A percentile compares a stretch with the other conserved stretches of the same genome.
Evolutionary conservation across 1,140 invertebrate species (phyloP).

Genomic region (Drosophila eugracilis): DNA sequence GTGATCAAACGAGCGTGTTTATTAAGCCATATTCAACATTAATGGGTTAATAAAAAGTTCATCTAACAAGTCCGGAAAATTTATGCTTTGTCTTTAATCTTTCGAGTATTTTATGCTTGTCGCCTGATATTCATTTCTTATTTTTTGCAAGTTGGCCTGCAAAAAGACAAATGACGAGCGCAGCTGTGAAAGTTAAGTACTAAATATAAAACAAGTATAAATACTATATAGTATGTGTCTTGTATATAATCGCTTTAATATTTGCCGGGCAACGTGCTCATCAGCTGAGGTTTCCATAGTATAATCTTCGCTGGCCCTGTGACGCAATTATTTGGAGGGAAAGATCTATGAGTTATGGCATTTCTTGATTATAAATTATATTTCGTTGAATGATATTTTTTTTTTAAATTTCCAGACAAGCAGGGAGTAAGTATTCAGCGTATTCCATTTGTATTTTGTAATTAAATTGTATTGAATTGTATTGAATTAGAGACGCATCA

Average conservation of each 20-base stretch:
- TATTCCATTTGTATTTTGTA: constrained; percentile 6
- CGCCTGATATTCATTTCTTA: no score
- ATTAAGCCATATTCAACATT: constrained; percentile 41
- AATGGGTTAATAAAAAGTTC: constrained; percentile 66
- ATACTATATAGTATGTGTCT: constrained; percentile 30
- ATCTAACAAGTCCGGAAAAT: constrained; percentile 41
- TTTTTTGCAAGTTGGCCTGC: constrained; percentile 14
- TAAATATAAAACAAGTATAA: constrained; percentile 39
- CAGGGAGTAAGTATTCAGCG: no score
- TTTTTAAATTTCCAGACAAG: constrained; percentile 3
- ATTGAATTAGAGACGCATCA: background rate
- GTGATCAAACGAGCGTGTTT: constrained; percentile 29
- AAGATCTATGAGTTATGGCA: constrained; percentile 26
- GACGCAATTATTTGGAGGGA: constrained; percentile 24
- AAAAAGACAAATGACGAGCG: constrained; percentile 53
- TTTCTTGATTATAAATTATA: constrained; percentile 13
- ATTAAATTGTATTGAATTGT: background rate
- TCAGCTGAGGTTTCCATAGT: constrained; percentile 27
- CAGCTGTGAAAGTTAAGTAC: constrained; percentile 51
- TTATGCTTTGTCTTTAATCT: constrained; percentile 44
- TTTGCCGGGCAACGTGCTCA: constrained; percentile 19
- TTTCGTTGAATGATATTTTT: constrained; percentile 21
- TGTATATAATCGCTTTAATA: constrained; percentile 14
- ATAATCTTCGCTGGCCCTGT: constrained; percentile 14
- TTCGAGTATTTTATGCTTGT: constrained; percentile 58